Evolutionary conservation across 2,797 vertebrate genomes (phyloP).

Genomic region (Myiotriccus ornatus): DNA sequence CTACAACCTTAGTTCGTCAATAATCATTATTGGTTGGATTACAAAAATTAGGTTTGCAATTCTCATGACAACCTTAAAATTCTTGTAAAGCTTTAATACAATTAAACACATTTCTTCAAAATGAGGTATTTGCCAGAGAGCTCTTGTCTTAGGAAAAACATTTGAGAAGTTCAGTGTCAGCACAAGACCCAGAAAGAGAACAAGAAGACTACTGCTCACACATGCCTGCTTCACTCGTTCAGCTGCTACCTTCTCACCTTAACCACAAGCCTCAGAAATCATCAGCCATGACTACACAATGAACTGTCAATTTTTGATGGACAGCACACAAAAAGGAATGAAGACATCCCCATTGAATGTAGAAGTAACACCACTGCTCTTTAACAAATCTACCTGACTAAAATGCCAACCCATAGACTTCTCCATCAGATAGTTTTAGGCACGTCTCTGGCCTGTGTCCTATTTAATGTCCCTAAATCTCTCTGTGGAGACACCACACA

Average conservation of each 20-base stretch:
- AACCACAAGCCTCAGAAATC: not conserved
- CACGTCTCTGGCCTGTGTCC: not conserved
- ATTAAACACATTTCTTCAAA: not conserved
- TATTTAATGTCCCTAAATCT: not conserved
- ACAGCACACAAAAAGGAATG: not conserved
- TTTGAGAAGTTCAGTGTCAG: not conserved
- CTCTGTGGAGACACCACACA: not conserved
- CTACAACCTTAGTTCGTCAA: not conserved
- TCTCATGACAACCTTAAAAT: not conserved
- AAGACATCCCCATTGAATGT: rapidly evolving
- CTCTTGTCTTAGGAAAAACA: not conserved
- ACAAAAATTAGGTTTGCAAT: not conserved
- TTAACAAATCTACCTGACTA: not conserved
- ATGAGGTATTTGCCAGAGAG: not conserved
- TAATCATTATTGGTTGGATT: not conserved
- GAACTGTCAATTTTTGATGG: not conserved
- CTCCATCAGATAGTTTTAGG: not conserved
- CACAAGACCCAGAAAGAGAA: not conserved
- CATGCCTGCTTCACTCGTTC: not conserved
- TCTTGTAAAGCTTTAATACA: not conserved
- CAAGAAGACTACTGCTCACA: not conserved
- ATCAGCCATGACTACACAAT: not conserved
- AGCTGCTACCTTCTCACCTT: not conserved
- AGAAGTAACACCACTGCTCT: not conserved
- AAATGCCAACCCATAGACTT: not conserved